Evolutionary conservation across 2,113 vertebrate species (phyloP).

Genomic region (Phainopepla nitens): DNA sequence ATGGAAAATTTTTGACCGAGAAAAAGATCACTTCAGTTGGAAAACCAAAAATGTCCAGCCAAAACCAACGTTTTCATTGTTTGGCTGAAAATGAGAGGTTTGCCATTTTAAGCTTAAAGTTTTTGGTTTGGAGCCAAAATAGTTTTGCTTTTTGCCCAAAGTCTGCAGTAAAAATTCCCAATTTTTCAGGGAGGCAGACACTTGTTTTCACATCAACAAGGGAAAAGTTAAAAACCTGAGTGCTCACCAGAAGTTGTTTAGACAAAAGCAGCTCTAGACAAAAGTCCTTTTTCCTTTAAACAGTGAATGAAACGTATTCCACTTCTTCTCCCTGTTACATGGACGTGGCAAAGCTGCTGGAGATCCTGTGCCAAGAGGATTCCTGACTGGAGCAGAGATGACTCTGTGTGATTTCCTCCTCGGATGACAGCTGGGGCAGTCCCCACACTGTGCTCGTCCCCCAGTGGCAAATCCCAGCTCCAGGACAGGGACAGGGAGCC

Average conservation of each 20-base stretch:
- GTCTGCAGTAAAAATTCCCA: conserved; percentile 52
- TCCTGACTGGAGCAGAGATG: neutral
- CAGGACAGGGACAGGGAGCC: neutral
- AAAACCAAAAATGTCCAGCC: conserved; percentile 62
- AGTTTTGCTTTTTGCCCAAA: conserved; percentile 33
- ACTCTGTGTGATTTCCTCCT: rapidly evolving
- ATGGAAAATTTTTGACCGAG: conserved; percentile 60
- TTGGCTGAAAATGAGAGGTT: conserved; percentile 59
- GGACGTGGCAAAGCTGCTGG: neutral
- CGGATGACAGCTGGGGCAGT: neutral
- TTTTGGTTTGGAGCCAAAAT: conserved; percentile 34
- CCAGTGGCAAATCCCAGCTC: neutral
- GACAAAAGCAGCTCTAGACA: neutral
- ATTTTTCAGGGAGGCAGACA: conserved; percentile 27
- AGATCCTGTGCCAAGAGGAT: neutral
- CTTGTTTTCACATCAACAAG: conserved; percentile 18
- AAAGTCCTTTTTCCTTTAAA: neutral
- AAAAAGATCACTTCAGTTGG: conserved; percentile 31
- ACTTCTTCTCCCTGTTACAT: neutral
- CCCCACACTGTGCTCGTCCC: neutral
- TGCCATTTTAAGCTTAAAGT: conserved; percentile 53
- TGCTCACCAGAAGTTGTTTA: neutral
- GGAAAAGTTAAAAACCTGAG: neutral
- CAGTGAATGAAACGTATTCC: rapidly evolving
- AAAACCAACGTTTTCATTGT: conserved; percentile 60